phyloP scores from a whole-genome alignment of 2,888 invertebrate species.

The Platypus cylindrus region DNA sequence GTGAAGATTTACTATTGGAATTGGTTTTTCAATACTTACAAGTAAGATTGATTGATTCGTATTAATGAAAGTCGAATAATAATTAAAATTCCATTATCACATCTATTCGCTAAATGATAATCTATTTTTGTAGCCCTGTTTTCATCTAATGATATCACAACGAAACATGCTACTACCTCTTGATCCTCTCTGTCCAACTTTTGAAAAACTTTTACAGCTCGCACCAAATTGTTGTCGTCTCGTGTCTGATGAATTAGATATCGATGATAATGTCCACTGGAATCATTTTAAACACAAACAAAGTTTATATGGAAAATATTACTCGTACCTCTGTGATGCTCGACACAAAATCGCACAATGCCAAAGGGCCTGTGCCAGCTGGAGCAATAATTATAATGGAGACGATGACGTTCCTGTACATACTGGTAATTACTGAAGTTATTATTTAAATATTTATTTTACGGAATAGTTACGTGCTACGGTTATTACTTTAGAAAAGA shows the following conservation, averaged over 20 bases:
- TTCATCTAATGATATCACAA: conserved; percentile 44
- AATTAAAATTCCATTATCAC: not conserved
- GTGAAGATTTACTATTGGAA: conserved; percentile 93
- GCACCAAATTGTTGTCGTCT: conserved; percentile 52
- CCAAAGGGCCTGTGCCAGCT: conserved; percentile 58
- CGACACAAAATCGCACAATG: conserved; percentile 64
- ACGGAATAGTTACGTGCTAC: no score
- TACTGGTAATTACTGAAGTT: conserved; percentile 12
- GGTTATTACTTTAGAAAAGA: no score
- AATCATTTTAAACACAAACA: conserved; percentile 45
- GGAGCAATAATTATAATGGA: conserved; percentile 72
- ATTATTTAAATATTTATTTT: conserved; percentile 1
- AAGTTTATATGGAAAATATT: conserved; percentile 66
- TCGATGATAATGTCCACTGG: conserved; percentile 33
- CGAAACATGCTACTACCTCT: conserved; percentile 54
- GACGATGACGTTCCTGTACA: conserved; percentile 28
- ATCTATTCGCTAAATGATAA: not conserved
- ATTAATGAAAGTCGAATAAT: not conserved
- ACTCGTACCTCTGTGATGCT: conserved; percentile 79
- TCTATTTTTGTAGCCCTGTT: conserved; percentile 13
- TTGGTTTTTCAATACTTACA: conserved; percentile 74
- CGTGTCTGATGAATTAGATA: conserved; percentile 19
- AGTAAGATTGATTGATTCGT: conserved; percentile 12
- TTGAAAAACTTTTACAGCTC: conserved; percentile 61
- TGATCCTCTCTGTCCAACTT: conserved; percentile 60